Base-by-base conservation (phyloP, 2,888 invertebrate species). In the Pachymerium ferrugineum region DNA sequence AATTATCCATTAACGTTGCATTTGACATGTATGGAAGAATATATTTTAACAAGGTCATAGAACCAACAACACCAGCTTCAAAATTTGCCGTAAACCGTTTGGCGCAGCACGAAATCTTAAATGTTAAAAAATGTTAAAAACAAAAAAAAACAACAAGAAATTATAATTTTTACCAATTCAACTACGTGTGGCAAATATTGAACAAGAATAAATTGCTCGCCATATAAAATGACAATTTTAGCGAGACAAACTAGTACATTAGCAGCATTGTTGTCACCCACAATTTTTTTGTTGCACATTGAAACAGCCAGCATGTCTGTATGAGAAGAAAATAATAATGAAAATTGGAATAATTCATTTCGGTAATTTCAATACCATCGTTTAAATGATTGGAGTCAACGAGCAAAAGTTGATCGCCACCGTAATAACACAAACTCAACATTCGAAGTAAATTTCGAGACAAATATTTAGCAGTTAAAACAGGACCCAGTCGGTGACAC, bases 351-450 rank as follows among this genome's bases (percentile, higher is more conserved):
- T n/a, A n/a, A n/a, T n/a, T n/a, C n/a, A n/a, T n/a, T n/a, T n/a
- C n/a, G n/a, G n/a, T n/a, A n/a, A n/a, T n/a, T n/a, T n/a, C n/a
- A n/a, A n/a, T n/a, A n/a, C n/a, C n/a, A 1, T 14, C 38, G 33
- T 30, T 28, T 35, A n/a, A 10, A 2, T 42, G 47, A 12, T 30
- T 28, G 3, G 38, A 25, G 5, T 47, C 14, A 6, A 70, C 70
- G 35, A 73, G 75, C 30, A 42, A 70, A 38, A 76, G 73, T 67
- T 78, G 78, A 77, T 92, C 92, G 79, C 88, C 89, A 0, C 92
- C 94, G 25, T 93, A 89, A 81, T 96, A 98, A 83, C 97, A 98
- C 2, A 97, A 83, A 0, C 95, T 93, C 73, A 98, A 84, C 93
- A 98, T 96, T 80, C 96, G 89, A 12, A 98, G 85, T 77, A 99